These are phyloP conservation scores for Sebastes matsubarae DNA, from an alignment of 2,797 vertebrate genomes.

Conservation along the genomic window DNA sequence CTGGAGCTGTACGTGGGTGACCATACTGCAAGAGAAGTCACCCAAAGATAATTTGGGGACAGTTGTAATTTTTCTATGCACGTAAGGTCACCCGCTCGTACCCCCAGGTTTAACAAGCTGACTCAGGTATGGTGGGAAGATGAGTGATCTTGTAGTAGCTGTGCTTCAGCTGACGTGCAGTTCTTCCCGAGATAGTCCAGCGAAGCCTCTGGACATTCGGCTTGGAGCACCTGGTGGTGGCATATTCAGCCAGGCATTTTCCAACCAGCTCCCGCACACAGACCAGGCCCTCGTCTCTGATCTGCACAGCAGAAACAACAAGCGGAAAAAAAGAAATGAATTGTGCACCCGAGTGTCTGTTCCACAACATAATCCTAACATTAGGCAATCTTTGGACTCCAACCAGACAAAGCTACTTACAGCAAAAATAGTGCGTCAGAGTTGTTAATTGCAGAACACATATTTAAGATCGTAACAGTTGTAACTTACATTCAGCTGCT, in stretches of 20 bases:
- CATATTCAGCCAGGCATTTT: conserved; percentile 94
- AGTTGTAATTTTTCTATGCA: conserved; percentile 5
- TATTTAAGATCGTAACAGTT: background rate
- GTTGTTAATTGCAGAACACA: background rate
- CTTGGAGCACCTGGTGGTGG: conserved; percentile 90
- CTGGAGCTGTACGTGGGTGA: conserved; percentile 17
- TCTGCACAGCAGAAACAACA: conserved; percentile 69
- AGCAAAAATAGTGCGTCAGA: background rate
- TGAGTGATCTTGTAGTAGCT: conserved; percentile 96
- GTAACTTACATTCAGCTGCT: conserved; percentile 86
- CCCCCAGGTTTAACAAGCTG: conserved; percentile 74
- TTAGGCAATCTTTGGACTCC: background rate
- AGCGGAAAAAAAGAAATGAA: accelerated
- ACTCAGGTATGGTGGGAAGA: conserved; percentile 96
- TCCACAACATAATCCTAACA: background rate
- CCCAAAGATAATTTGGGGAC: background rate
- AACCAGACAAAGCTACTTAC: background rate
- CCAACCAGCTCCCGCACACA: conserved; percentile 90
- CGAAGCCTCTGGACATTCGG: conserved; percentile 92
- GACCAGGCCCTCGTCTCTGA: conserved; percentile 88
- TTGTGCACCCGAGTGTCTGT: accelerated
- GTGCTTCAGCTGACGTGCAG: conserved; percentile 92
- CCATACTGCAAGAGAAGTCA: conserved; percentile 14
- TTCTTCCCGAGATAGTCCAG: conserved; percentile 96
- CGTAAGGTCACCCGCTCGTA: conserved; percentile 32